Conservation (phyloP, 1,140 invertebrate genomes). For the Parapsyche elsis region DNA sequence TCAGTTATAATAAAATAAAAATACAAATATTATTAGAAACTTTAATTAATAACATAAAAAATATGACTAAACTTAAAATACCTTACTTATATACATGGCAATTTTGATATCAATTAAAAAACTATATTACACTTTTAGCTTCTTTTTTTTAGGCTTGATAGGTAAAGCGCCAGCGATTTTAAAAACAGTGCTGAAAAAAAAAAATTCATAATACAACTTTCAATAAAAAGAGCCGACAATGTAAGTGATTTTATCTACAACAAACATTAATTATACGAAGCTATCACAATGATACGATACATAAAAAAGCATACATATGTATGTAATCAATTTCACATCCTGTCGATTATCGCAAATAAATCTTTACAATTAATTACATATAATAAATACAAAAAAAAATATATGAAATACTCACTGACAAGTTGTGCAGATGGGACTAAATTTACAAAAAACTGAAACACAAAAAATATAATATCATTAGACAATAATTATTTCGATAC, state of each 20-base stretch:
- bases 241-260: not conserved
- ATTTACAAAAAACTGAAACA: conserved; percentile 94
- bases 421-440: conserved; percentile 96
- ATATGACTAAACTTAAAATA: not conserved
- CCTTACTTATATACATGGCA: not conserved
- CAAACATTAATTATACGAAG: not conserved
- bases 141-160: conserved; percentile 81
- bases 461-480: conserved; percentile 57
- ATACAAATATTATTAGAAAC: no score
- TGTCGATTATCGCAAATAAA: not conserved
- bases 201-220: not conserved
- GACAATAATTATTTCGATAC: not conserved
- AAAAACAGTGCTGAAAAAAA: conserved; percentile 81
- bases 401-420: conserved; percentile 84
- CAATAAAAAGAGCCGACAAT: not conserved
- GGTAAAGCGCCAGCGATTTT: conserved; percentile 80
- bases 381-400: conserved; percentile 23
- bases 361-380: not conserved
- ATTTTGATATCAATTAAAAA: not conserved
- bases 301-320: not conserved
- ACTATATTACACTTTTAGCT: conserved; percentile 60
- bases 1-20: no score
- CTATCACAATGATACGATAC: not conserved
- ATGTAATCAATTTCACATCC: not conserved
- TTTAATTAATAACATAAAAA: not conserved